These are phyloP conservation scores for Astyanax mexicanus DNA, from an alignment of 2,797 vertebrate genomes.

Conservation along the genomic window DNA sequence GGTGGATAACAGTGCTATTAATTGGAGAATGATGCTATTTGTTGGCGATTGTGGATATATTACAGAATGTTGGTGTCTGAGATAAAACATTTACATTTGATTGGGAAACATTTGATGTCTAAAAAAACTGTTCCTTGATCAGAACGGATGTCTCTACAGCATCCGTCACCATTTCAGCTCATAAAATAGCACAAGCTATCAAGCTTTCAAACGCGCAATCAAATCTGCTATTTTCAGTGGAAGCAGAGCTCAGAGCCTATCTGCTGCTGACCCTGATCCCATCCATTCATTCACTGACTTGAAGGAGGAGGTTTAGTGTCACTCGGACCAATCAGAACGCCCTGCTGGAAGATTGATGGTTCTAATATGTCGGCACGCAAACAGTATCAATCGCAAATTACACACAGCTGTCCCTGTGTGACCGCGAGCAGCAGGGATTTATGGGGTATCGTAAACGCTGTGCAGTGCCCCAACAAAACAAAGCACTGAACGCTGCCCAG, in stretches of 20 bases:
- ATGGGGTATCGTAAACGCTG: slow-evolving; percentile 40
- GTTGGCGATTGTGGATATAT: too few species aligned
- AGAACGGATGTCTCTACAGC: neutral
- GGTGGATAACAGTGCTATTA: neutral
- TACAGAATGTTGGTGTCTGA: neutral
- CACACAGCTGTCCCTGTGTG: slow-evolving; percentile 8
- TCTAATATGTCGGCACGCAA: slow-evolving; percentile 44
- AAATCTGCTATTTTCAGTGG: neutral
- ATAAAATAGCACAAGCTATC: too few species aligned
- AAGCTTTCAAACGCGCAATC: neutral
- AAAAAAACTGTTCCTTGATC: neutral
- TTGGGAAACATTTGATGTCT: too few species aligned
- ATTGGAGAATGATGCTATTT: neutral
- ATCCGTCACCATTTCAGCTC: too few species aligned
- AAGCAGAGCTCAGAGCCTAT: slow-evolving; percentile 12
- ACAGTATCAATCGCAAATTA: slow-evolving; percentile 52
- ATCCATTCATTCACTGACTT: slow-evolving; percentile 25
- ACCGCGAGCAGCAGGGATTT: slow-evolving; percentile 14
- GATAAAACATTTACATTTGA: neutral
- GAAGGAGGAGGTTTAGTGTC: slow-evolving; percentile 24
- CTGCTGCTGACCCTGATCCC: slow-evolving; percentile 2
- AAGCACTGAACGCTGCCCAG: neutral
- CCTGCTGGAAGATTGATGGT: slow-evolving; percentile 50
- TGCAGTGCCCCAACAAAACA: slow-evolving; percentile 2
- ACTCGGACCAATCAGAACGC: slow-evolving; percentile 34